Conservation (phyloP, 2,888 invertebrate species). For the Drosophila pegasa region DNA sequence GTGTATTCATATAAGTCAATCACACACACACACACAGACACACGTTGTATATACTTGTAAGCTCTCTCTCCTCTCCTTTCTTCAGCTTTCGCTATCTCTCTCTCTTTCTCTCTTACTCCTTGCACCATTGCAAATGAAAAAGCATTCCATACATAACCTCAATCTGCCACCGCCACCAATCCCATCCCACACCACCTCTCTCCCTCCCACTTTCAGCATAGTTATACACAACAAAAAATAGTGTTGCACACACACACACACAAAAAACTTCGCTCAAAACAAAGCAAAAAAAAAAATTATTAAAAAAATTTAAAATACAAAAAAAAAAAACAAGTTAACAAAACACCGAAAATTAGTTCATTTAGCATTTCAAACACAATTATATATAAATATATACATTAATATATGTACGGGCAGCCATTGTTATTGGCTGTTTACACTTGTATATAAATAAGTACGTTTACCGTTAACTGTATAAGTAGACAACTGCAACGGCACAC, state of each 20-base stretch:
- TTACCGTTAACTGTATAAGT: slow-evolving; percentile 48
- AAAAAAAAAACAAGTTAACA: slow-evolving; percentile 38
- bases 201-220: slow-evolving; percentile 1
- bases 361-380: slow-evolving; percentile 25
- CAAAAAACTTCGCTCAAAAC: slow-evolving; percentile 32
- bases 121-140: slow-evolving; percentile 14
- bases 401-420: slow-evolving; percentile 14
- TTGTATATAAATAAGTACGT: slow-evolving; percentile 58
- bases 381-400: slow-evolving; percentile 3
- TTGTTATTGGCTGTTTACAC: slow-evolving; percentile 51
- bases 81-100: neutral
- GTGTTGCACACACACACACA: slow-evolving; percentile 36
- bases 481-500: slow-evolving; percentile 54
- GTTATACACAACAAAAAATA: slow-evolving; percentile 19
- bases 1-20: neutral
- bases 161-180: too few relatives aligned
- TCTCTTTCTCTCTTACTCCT: slow-evolving; percentile 3
- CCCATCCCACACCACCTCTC: neutral
- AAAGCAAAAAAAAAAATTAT: neutral
- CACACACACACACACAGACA: slow-evolving; percentile 5
- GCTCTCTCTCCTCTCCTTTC: neutral
- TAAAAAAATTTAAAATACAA: neutral
- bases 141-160: slow-evolving; percentile 34
- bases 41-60: slow-evolving; percentile 38
- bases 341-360: slow-evolving; percentile 49